phyloP scores from a whole-genome alignment of 2,888 invertebrate genomes.

The Acronicta aceris region DNA sequence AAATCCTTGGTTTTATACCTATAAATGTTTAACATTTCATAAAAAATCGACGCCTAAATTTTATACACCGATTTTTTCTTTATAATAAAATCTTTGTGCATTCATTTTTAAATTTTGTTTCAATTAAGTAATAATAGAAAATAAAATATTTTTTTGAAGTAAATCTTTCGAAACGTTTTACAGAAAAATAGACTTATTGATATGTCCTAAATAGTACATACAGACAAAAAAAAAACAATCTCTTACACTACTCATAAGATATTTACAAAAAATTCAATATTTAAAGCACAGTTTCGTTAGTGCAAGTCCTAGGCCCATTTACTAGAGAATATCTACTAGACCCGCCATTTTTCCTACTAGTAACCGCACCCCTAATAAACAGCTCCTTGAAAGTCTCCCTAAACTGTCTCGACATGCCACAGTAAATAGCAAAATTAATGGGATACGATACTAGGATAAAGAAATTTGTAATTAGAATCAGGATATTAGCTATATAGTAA shows the following conservation, averaged over 20 bases:
- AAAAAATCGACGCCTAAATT: slow-evolving; percentile 29
- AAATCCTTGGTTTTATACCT: slow-evolving; percentile 34
- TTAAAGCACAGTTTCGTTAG: slow-evolving; percentile 95
- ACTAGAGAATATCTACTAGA: slow-evolving; percentile 94
- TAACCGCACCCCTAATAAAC: slow-evolving; percentile 91
- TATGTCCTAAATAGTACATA: slow-evolving; percentile 53
- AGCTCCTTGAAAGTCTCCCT: slow-evolving; percentile 97
- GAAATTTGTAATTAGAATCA: slow-evolving; percentile 96
- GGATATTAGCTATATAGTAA: slow-evolving; percentile 93
- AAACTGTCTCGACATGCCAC: slow-evolving; percentile 98
- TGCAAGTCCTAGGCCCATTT: slow-evolving; percentile 94
- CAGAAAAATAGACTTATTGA: slow-evolving; percentile 31
- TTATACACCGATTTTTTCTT: slow-evolving; percentile 31
- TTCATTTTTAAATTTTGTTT: slow-evolving; percentile 7
- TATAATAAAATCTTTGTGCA: slow-evolving; percentile 24
- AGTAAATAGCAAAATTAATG: slow-evolving; percentile 98
- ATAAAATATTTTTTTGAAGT: slow-evolving; percentile 4
- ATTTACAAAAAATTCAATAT: slow-evolving; percentile 51
- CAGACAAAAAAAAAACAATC: slow-evolving; percentile 39
- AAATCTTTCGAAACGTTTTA: slow-evolving; percentile 30
- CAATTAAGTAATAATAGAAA: slow-evolving; percentile 12
- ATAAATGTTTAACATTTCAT: slow-evolving; percentile 37
- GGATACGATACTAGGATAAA: slow-evolving; percentile 97
- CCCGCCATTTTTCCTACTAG: slow-evolving; percentile 91
- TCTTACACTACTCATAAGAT: slow-evolving; percentile 49